Conservation (phyloP, 2,113 vertebrate species). For the Ciconia stormi region DNA sequence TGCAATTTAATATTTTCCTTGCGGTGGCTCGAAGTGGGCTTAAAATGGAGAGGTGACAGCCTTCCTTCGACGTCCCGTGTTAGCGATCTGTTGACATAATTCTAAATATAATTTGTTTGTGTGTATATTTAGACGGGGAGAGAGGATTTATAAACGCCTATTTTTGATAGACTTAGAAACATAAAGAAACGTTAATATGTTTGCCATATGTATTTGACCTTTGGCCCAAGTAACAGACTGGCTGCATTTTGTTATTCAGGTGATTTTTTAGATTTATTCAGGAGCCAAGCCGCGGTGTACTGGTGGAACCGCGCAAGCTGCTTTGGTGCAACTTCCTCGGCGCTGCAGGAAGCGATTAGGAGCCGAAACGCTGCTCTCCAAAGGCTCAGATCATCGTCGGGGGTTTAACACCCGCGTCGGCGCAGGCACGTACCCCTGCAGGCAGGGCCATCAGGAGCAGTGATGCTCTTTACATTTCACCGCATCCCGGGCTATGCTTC, state of each 20-base stretch:
- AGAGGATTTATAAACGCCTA: not conserved
- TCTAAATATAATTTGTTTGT: not conserved
- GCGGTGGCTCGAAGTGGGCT: not conserved
- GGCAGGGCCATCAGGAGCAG: not conserved
- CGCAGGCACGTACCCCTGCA: accelerated
- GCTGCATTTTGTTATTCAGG: not conserved
- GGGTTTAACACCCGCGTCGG: accelerated
- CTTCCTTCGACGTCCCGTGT: not conserved
- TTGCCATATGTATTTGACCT: not conserved
- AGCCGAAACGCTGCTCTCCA: not conserved
- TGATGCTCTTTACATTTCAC: not conserved
- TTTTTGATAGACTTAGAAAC: not conserved
- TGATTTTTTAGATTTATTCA: not conserved
- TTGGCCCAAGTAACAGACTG: not conserved
- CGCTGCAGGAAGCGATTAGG: not conserved
- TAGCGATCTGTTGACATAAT: not conserved
- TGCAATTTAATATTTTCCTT: not conserved
- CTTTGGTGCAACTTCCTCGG: too few species aligned
- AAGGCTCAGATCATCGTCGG: accelerated
- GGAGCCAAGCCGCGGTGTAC: accelerated
- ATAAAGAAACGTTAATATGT: not conserved
- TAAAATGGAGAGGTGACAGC: not conserved
- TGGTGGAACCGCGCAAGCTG: not conserved
- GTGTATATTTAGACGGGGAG: not conserved
- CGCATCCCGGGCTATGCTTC: not conserved